Percentiles rank a stretch among this genome's conserved stretches.
phyloP scores from a whole-genome alignment of 1,140 invertebrate species.

The Pemphigus obesinymphae region DNA sequence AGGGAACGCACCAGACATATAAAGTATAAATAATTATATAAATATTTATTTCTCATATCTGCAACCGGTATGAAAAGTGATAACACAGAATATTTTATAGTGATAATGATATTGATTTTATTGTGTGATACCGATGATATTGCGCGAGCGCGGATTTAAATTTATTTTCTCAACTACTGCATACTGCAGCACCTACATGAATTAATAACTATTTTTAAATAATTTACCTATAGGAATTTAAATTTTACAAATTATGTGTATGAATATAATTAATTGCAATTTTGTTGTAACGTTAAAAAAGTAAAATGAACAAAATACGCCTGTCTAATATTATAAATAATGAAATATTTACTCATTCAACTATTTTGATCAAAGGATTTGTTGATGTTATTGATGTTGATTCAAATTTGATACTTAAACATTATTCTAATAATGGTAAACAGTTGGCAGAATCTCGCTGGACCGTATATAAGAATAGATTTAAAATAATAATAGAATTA shows the following conservation, averaged over 20 bases:
- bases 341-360: slow-evolving; percentile 43
- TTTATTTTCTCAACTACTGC: neutral
- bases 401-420: slow-evolving; percentile 3
- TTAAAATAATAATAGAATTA: slow-evolving; percentile 45
- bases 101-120: neutral
- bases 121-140: neutral
- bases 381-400: neutral
- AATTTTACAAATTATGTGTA: neutral
- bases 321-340: slow-evolving; percentile 34
- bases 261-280: neutral
- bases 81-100: neutral
- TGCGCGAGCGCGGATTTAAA: slow-evolving; percentile 17
- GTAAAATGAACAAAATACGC: slow-evolving; percentile 4
- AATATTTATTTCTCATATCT: too few species aligned
- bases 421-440: slow-evolving; percentile 28
- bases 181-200: neutral
- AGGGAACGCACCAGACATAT: too few species aligned
- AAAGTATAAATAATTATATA: too few species aligned
- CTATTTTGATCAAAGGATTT: slow-evolving; percentile 44
- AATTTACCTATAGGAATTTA: neutral
- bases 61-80: too few species aligned
- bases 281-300: neutral
- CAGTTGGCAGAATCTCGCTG: slow-evolving; percentile 29
- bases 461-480: slow-evolving; percentile 43
- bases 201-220: neutral